Base-by-base conservation (phyloP, 2,797 vertebrate species). In the Danio choprae region DNA sequence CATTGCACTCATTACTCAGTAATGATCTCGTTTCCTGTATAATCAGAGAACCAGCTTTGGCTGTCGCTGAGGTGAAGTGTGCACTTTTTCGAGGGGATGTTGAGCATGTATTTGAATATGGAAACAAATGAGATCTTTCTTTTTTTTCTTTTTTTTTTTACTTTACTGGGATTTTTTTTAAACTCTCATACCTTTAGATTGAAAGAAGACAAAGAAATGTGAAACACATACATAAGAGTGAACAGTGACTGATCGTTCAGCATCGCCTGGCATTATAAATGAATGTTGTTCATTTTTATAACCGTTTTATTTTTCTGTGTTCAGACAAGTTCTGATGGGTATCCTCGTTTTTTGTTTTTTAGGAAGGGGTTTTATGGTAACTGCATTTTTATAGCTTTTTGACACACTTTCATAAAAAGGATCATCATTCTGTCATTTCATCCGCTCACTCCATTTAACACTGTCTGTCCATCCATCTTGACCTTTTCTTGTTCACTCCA, bases 261-360 rank as follows among this genome's bases (percentile, higher is more conserved):
- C 90, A 91, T 91, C 89, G 91, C 92, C 91, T 94, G 93, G 88
- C 89, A 86, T 89, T 88, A 83, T 83, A 80, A 86, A 90, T 89
- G 90, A 93, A 93, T 94, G 91, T 94, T 91, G 90, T 85, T 87
- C 87, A 55, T 79, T 73, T 85, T 83, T 84, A 84, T 77, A 87
- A 65, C 65, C 77, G 77, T 86, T 83, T 81, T 87, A 70, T 16
- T 68, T 81, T 79, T 62, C 51, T 81, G 56, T 75, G 72, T 51
- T 82, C 22, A 58, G 55, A 69, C 41, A 55, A 46, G 78, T 84
- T 77, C 72, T 87, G 84, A 88, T 81, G 51, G 18, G 64, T 5
- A 85, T 74, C 36, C 53, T 87, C 89, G 80, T 85, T 90, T 85
- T 90, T 90, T 89, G 87, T 77, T 71, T 87, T 90, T 87, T 83